These are phyloP conservation scores for Channa striata DNA, from an alignment of 2,797 vertebrate species.

Conservation along the genomic window DNA sequence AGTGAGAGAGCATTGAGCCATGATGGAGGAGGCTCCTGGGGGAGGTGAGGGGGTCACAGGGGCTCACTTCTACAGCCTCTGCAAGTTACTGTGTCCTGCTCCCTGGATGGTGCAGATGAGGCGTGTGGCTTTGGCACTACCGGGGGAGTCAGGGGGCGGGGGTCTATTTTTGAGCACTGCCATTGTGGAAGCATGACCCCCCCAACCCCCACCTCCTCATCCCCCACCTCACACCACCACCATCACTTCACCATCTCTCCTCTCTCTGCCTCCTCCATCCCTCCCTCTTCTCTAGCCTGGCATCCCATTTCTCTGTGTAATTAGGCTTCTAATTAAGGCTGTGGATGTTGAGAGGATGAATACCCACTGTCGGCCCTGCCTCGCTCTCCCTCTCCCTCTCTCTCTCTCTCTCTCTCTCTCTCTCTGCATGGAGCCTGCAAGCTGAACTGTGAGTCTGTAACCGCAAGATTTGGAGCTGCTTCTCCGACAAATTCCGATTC, in stretches of 20 bases:
- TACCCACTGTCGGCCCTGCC: slow-evolving; percentile 50
- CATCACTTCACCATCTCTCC: slow-evolving; percentile 36
- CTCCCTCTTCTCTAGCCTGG: slow-evolving; percentile 57
- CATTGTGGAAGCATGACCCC: slow-evolving; percentile 57
- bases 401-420: slow-evolving; percentile 32
- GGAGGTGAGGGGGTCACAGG: background rate
- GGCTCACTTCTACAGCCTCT: slow-evolving; percentile 8
- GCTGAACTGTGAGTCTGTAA: slow-evolving; percentile 29
- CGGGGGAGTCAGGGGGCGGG: slow-evolving; percentile 8
- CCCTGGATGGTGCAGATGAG: slow-evolving; percentile 50
- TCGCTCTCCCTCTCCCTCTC: slow-evolving; percentile 25
- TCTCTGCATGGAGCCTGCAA: slow-evolving; percentile 35
- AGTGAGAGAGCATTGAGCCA: slow-evolving; percentile 1
- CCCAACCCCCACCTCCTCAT: background rate
- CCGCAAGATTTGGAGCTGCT: slow-evolving; percentile 39
- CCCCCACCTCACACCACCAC: background rate
- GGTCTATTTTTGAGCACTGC: slow-evolving; percentile 76
- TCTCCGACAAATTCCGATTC: slow-evolving; percentile 30
- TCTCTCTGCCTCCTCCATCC: slow-evolving; percentile 45
- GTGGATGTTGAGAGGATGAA: slow-evolving; percentile 71
- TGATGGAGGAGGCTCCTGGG: background rate
- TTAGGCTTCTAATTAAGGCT: slow-evolving; percentile 79
- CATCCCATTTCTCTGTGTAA: slow-evolving; percentile 76
- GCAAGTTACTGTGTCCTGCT: slow-evolving; percentile 60
- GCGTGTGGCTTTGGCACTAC: slow-evolving; percentile 19